phyloP scores from a whole-genome alignment of 2,797 vertebrate genomes.

The Pyrocephalus nanus region DNA sequence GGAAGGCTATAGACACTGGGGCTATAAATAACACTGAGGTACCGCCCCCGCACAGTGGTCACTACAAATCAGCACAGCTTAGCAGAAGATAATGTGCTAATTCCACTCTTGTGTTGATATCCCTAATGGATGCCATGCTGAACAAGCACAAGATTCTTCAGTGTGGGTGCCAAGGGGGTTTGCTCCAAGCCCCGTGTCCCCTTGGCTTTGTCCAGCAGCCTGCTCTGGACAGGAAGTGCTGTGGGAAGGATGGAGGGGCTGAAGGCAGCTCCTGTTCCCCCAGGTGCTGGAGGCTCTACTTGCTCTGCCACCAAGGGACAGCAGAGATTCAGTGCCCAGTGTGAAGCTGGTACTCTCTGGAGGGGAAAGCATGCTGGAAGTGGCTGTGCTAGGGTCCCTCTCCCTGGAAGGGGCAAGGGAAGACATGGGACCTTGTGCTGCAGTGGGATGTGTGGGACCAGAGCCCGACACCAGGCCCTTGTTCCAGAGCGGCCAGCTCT shows the following conservation, averaged over 20 bases:
- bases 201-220: not conserved
- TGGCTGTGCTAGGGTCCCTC: not conserved
- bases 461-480: not conserved
- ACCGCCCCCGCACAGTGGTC: not conserved
- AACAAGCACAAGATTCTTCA: not conserved
- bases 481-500: not conserved
- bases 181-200: not conserved
- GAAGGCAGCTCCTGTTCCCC: not conserved
- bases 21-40: not conserved
- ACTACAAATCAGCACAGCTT: not conserved
- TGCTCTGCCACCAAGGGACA: not conserved
- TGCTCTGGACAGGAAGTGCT: not conserved
- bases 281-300: not conserved
- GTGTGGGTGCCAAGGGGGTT: not conserved
- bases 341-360: not conserved
- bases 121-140: not conserved
- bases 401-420: not conserved
- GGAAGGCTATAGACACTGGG: not conserved
- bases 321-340: not conserved
- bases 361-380: not conserved
- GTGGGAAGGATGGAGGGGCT: not conserved
- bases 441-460: fast-evolving
- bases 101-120: not conserved
- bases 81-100: not conserved
- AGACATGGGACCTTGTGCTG: not conserved